Base-by-base conservation (phyloP, 2,113 vertebrate genomes). In the Calyptomena viridis region DNA sequence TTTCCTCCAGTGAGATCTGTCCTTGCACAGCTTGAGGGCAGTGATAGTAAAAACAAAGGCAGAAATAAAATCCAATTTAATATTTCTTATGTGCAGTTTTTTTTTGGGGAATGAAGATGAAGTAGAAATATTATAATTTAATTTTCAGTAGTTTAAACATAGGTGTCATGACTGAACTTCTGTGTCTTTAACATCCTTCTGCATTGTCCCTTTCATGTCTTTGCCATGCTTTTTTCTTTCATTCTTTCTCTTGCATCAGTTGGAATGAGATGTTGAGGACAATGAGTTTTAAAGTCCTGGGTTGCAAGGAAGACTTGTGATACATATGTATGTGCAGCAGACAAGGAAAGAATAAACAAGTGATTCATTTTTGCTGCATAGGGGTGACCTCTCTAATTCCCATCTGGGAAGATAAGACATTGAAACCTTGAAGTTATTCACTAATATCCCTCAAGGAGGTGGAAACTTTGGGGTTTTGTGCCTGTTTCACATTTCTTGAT, bases 391-490 rank as follows among this genome's bases (percentile, higher is more conserved):
- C 81, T 93, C 40, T 68, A 64, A 68, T 89, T 95, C 60, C 91
- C 72, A 30, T 73, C 62, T 91, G 85, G 53, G 78, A 94, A 94
- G 93, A 94, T 93, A 95, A 94, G 85, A 40, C 71, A 44, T 92
- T 91, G 91, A 79, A 86, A 55, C 84, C 80, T 11, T 94, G 40
- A 78, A 88, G 91, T 97, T 96, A 90, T 60, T 95, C 63, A 91
- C 95, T 96, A 96, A 94, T 94, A 40, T 76, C 85, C 90, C 39
- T 87, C 80, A 93, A 89, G 91, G 78, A 96, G 90, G 37, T 84
- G 74, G 72, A 87, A 93, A 72, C 47, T 94, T 90, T 73, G 89
- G 37, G 60, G 63, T 94, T 93, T 89, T 4, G 0, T 58, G 69
- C 64, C 40, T 14, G 2, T 84, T 90, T 90, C 52, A 17, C 23